Evolutionary conservation across 2,113 vertebrate genomes (phyloP).

Genomic region (Rousettus leschenaultii): DNA sequence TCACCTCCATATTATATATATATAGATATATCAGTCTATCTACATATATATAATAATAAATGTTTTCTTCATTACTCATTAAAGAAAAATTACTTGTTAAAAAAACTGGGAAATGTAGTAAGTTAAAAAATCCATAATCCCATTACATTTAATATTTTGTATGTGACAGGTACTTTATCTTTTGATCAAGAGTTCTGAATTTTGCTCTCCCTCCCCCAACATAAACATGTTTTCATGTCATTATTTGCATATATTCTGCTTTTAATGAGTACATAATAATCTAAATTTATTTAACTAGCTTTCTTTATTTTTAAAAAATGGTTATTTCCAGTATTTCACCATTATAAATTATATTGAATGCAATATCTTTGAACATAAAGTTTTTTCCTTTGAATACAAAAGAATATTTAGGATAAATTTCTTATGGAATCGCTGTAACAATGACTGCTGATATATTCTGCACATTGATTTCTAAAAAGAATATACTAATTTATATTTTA

Average conservation of each 20-base stretch:
- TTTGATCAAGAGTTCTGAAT: not conserved
- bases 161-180: not conserved
- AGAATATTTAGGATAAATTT: not conserved
- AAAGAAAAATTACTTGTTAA: not conserved
- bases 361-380: not conserved
- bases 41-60: not conserved
- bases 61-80: not conserved
- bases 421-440: not conserved
- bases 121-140: not conserved
- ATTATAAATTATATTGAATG: not conserved
- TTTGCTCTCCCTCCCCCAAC: not conserved
- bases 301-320: not conserved
- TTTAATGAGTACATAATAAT: not conserved
- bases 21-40: too few species aligned
- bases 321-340: not conserved
- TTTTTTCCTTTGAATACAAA: not conserved
- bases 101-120: not conserved
- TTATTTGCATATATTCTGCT: not conserved
- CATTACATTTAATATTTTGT: not conserved
- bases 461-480: conserved; percentile 26
- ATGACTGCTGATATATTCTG: not conserved
- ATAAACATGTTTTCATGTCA: not conserved
- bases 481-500: not conserved
- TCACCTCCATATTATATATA: not conserved
- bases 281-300: not conserved